Evolutionary conservation across 2,888 invertebrate species (phyloP), one percentile per base, ranked within the genome.

Genomic region (Theodoxus fluviatilis): DNA sequence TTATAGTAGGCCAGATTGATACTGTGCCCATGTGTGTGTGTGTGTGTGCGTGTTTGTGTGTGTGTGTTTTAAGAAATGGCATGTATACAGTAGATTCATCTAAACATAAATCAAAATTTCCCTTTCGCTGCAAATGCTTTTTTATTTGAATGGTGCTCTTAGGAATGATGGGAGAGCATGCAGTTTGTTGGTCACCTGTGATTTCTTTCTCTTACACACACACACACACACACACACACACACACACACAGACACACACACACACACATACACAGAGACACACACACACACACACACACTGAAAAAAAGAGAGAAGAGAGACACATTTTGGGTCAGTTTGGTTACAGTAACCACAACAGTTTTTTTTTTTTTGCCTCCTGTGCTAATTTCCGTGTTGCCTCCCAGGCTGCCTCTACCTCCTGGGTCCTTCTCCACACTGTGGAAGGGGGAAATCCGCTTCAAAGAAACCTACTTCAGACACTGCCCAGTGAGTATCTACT

Each of bases 371-470:
- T n/a, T n/a, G n/a, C n/a, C n/a, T n/a, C n/a, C n/a, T n/a, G n/a
- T n/a, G n/a, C n/a, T n/a, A n/a, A n/a, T n/a, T n/a, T n/a, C n/a
- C n/a, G n/a, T 28, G n/a, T 18, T 59, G n/a, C 18, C 25, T 75
- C 74, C 4, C 78, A 95, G 94, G 83, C 85, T 95, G 31, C 97
- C 97, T 0, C 87, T 97, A 59, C 96, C 96, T 0, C 97, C 97
- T 0, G 96, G 96, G 0, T 92, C 92, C 69, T 91, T 96, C 86
- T 91, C 92, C 0, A 94, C 94, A 0, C 89, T 97, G 0, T 96
- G 93, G 88, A 91, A 90, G 80, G 92, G 94, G 22, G 93, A 94
- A 74, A 92, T 94, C 18, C 90, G 92, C 72, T 97, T 93, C 86
- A 90, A 92, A 74, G 90, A 93, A 77, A 91, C 92, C 0, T 97